Percentiles rank a stretch among this genome's conserved stretches.
Conservation (phyloP, 2,888 invertebrate species). For the Epirrhoe alternata region DNA sequence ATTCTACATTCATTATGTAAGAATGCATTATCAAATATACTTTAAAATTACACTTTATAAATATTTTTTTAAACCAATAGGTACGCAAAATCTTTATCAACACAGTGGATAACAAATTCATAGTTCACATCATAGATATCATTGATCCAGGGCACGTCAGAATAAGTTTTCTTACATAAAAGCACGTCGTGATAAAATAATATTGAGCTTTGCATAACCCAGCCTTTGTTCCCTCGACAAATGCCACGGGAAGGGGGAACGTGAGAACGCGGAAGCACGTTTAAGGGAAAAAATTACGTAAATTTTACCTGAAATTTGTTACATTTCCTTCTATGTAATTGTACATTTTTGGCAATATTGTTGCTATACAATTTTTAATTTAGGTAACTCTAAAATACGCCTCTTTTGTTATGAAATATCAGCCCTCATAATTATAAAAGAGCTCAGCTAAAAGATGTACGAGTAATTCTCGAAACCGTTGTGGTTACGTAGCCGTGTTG, state of each 20-base stretch:
- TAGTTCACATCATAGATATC: not conserved
- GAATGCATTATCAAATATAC: too few species aligned
- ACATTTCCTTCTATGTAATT: not conserved
- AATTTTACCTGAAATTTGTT: slow-evolving; percentile 2
- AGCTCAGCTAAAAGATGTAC: too few species aligned
- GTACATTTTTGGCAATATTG: not conserved
- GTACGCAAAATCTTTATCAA: too few species aligned
- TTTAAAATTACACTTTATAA: too few species aligned
- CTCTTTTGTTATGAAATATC: not conserved
- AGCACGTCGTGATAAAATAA: slow-evolving; percentile 3
- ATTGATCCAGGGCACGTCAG: not conserved
- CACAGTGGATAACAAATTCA: too few species aligned
- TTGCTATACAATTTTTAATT: not conserved
- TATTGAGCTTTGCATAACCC: slow-evolving; percentile 1
- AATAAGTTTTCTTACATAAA: not conserved
- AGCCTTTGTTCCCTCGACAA: not conserved
- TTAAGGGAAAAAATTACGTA: not conserved
- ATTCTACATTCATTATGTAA: too few species aligned
- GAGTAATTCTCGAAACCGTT: too few species aligned
- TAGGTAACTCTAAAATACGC: not conserved
- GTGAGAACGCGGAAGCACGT: slow-evolving; percentile 2
- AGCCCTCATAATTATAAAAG: too few species aligned
- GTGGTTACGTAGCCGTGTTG: too few species aligned
- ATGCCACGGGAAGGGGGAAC: not conserved
- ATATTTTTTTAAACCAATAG: too few species aligned